Evolutionary conservation across 2,113 vertebrate genomes (phyloP), one percentile per base, ranked within the genome.

Genomic region (Atherinomorus stipes): DNA sequence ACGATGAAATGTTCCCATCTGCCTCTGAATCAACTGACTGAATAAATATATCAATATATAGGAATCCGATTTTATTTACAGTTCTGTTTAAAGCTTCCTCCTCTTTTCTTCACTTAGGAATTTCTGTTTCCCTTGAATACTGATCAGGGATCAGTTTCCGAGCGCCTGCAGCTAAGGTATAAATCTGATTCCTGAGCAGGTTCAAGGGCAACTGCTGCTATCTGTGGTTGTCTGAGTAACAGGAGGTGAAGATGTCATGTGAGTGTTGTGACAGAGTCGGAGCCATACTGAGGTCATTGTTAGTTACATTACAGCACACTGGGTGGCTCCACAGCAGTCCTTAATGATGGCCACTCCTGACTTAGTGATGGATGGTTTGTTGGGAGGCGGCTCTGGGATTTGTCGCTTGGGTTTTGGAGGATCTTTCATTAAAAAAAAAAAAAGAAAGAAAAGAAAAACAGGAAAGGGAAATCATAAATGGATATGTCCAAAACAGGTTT

Each of bases 261-360:
- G 60, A 64, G 74, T 49, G 61, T 18, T 56, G 25, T 34, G 51
- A 64, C 40, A 1, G 18, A 51, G 45, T 47, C 4, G 18, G 40
- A 53, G 40, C 65, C 66, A 5, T 31, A 4, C 2, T n/a, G 49
- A 37, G 47, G 56, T 56, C 47, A 8, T 38, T 13, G 34, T 64
- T 60, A 49, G 89, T 94, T 96, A 99, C 98, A 99, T 99, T 87
- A 99, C 87, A 53, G 78, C 92, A 85, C 98, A 99, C 82, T 97
- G 97, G 28, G 96, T 95, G 87, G 95, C 93, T 63, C 97, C 98
- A 5, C 98, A 99, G 93, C 98, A 99, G 94, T 99, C 98, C 89
- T 96, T 98, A 70, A 99, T 96, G 69, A 99, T 93, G 34, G 96
- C 96, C 60, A 93, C 89, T 70, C 97, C 96, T n/a, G 95, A 95